Evolutionary conservation across 2,797 vertebrate species (phyloP), one percentile per base, ranked within the genome.

Genomic region (Trematomus bernacchii): DNA sequence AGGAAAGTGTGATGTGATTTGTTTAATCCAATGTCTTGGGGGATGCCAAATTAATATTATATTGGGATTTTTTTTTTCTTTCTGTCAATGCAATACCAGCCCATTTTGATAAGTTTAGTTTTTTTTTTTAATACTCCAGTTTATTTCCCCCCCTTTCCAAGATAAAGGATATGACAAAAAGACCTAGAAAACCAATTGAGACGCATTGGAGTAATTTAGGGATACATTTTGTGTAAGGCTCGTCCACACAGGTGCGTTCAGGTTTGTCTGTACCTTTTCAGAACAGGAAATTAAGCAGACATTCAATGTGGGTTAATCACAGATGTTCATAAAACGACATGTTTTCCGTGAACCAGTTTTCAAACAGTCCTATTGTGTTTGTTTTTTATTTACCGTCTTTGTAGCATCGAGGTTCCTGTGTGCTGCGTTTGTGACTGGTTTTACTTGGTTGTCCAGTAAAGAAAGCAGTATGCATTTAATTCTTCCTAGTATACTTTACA

Each of bases 11-110:
- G 27, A 55, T 73, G 75, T 58, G 43, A 74, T 50, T 47, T 68
- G 50, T 91, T 92, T 88, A 73, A 85, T 87, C 47, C n/a, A n/a
- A 27, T 80, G 42, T 80, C 61, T 50, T 50, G 51, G 2, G 50
- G 54, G 16, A 21, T 44, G 52, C 63, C 55, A 80, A 77, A 67
- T 70, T 3, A 37, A 5, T 27, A 27, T 27, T 27, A 27, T 27
- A 71, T 61, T 12, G 21, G 47, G 65, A 58, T 63, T 46, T 63
- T 64, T 2, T 27, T 40, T 15, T 15, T 19, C 53, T 21, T 66
- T 55, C 27, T 21, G 16, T 50, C 46, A 72, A 77, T 54, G 82
- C 42, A 68, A 58, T 68, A 9, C 44, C 59, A 58, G 15, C 54
- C 8, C 14, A 27, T 51, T 79, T 73, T 18, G 33, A 80, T 64